Evolutionary conservation across 2,797 vertebrate genomes (phyloP).

Genomic region (Limosa lapponica): DNA sequence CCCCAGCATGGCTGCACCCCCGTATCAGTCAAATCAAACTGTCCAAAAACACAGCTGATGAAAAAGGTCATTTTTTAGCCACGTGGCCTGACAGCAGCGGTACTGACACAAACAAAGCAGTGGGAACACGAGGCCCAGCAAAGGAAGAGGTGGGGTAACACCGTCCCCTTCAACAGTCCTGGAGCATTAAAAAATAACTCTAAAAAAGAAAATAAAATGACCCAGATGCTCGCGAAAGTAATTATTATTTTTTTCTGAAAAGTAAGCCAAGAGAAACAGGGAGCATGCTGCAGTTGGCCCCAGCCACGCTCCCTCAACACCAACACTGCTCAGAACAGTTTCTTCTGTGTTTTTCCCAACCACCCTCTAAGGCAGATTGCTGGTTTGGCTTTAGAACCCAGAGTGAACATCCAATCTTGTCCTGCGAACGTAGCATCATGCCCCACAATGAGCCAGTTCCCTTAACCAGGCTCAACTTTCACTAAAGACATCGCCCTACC

Average conservation of each 20-base stretch:
- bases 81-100: rapidly evolving
- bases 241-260: neutral
- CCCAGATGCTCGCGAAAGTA: neutral
- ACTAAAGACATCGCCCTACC: rapidly evolving
- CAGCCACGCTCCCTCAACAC: neutral
- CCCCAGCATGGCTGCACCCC: neutral
- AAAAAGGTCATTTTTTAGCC: neutral
- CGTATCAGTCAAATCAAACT: neutral
- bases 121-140: neutral
- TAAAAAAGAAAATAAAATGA: too few relatives aligned
- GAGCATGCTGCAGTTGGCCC: neutral
- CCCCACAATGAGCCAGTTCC: neutral
- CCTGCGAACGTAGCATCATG: neutral
- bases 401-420: neutral
- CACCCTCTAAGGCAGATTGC: neutral
- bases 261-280: neutral
- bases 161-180: neutral
- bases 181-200: neutral
- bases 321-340: neutral
- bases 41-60: neutral
- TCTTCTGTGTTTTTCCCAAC: neutral
- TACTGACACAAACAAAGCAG: neutral
- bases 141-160: neutral
- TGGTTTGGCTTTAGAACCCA: neutral
- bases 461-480: neutral